Evolutionary conservation across 2,888 invertebrate species (phyloP).

Genomic region (Pachycephus smyrnensis): DNA sequence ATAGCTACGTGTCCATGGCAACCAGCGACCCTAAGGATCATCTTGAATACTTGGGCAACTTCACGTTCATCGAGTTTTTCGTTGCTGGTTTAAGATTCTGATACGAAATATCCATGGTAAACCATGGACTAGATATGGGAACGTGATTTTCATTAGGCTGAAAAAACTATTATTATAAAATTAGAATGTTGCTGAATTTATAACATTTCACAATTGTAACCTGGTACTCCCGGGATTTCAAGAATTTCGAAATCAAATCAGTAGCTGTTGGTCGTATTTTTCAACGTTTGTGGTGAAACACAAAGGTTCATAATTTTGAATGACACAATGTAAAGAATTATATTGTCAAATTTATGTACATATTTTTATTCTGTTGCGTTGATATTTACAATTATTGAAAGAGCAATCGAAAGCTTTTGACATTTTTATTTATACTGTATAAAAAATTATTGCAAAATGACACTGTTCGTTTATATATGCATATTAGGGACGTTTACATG

Average conservation of each 20-base stretch:
- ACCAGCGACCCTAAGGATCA: slow-evolving; percentile 40
- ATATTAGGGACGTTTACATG: neutral
- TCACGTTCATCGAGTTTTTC: neutral
- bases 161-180: too few species aligned
- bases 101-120: neutral
- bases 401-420: neutral
- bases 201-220: too few species aligned
- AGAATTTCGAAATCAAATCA: neutral
- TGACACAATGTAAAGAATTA: neutral
- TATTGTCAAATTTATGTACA: too few species aligned
- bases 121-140: neutral
- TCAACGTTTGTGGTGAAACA: neutral
- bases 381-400: neutral
- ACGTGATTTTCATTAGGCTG: neutral
- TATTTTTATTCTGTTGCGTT: too few species aligned
- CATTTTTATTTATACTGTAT: neutral
- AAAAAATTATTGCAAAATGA: neutral
- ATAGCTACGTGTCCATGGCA: slow-evolving; percentile 42
- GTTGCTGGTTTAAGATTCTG: neutral
- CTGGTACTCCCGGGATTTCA: neutral
- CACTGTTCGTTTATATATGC: neutral
- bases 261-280: neutral
- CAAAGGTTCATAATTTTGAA: neutral
- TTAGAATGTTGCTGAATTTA: neutral
- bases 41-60: too few species aligned